Evolutionary conservation across 2,797 vertebrate genomes (phyloP), one percentile per base, ranked within the genome.

Genomic region (Austrolebias charrua): DNA sequence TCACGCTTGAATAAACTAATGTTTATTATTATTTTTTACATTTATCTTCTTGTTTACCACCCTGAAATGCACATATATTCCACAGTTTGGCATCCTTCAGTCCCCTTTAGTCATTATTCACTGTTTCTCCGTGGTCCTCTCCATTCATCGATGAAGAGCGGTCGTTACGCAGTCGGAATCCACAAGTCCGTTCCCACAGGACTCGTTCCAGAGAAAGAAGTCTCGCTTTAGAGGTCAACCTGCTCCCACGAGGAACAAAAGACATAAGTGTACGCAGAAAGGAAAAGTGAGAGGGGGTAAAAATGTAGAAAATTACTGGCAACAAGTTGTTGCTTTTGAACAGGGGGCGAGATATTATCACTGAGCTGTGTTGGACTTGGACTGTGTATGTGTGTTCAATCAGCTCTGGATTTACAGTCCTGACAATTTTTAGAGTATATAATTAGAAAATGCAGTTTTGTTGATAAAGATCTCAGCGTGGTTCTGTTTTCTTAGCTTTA

Each of bases 151-250:
- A 73, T 38, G 20, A 62, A 68, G 74, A 76, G 71, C 73, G 70
- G 83, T 81, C 83, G 71, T 71, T 74, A 82, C 69, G 65, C 76
- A 73, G 76, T 49, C 75, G 67, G 83, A 86, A 81, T 88, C 79
- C 56, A 69, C 75, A 85, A 87, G 72, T 83, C 71, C 24, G 83
- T 86, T 90, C 88, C 79, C 87, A 88, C 86, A 76, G 73, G 20
- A 18, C 46, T 66, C 0, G 57, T 65, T 83, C 64, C 76, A 73
- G 66, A 15, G 3, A 73, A 55, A 19, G 50, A 63, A 76, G 57
- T 63, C 76, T 60, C 76, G 82, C 80, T 88, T 75, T 80, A 28
- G 71, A 73, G 78, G 80, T 71, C 44, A 60, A 79, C 75, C 77
- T 57, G 35, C 84, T 87, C 79, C 80, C 76, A 80, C 45, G 31